phyloP scores from a whole-genome alignment of 2,888 invertebrate genomes.

The Apotomis turbidana region DNA sequence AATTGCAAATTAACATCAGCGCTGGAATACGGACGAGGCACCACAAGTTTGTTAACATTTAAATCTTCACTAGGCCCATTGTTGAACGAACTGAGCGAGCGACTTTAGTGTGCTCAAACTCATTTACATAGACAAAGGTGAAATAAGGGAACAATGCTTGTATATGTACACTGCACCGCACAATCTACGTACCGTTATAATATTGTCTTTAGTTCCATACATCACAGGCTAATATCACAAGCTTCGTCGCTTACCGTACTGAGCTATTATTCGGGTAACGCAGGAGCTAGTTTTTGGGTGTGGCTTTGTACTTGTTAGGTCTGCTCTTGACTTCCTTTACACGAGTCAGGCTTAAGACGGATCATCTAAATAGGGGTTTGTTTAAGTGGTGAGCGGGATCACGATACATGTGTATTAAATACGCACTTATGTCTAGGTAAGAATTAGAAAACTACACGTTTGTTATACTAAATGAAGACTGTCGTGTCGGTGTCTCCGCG shows the following conservation, averaged over 20 bases:
- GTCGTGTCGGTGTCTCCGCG: conserved; percentile 51
- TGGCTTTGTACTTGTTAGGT: conserved; percentile 30
- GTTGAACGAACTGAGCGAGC: conserved; percentile 43
- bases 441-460: conserved; percentile 39
- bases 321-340: conserved; percentile 37
- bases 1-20: background rate
- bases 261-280: conserved; percentile 25
- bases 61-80: conserved; percentile 46
- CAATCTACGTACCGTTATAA: conserved; percentile 4
- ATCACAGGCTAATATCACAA: conserved; percentile 7
- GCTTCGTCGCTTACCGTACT: conserved; percentile 26
- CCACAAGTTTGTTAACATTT: conserved; percentile 42
- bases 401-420: background rate
- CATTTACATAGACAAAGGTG: conserved; percentile 63
- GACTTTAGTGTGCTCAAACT: conserved; percentile 48
- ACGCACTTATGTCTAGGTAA: background rate
- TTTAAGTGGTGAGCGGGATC: background rate
- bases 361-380: conserved; percentile 15
- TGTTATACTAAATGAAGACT: conserved; percentile 54
- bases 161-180: conserved; percentile 49
- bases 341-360: conserved; percentile 18
- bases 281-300: conserved; percentile 32
- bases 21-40: conserved; percentile 29
- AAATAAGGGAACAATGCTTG: conserved; percentile 59
- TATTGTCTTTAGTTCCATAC: conserved; percentile 1